Base-by-base conservation (phyloP, 53 echinoderm and acorn worm genomes). In the Holothuria leucospilota region DNA sequence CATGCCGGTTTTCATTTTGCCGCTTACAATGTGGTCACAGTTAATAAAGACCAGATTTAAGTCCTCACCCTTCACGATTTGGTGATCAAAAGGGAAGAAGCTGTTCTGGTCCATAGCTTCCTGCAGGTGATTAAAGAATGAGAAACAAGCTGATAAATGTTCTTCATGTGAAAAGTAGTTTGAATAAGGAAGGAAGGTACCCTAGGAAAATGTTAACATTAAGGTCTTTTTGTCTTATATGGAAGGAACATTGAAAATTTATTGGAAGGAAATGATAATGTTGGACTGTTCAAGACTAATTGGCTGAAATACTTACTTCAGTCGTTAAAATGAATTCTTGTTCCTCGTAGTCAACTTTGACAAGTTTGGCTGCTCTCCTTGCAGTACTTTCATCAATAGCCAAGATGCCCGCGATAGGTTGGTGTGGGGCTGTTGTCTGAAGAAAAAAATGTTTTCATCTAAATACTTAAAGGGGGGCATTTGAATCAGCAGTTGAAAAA, bases 1-100 rank as follows among this genome's bases (percentile, higher is more conserved):
- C 10, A 66, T 89, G 9, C 96, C 96, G 0, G 89, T 26, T 27
- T 25, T 60, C 39, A 93, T 62, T 59, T 93, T 90, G 18, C 93
- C 96, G n/a, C 89, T 89, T 9, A 96, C 40, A n/a, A 87, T 60
- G 77, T 73, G 85, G 28, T 89, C 85, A 0, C 91, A 91, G 28
- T 69, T 79, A 20, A 27, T 68, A 18, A 93, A 81, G 0, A 60
- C 93, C 13, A 63, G 82, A 4, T 91, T 82, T 52, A 91, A 68
- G 70, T 93, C 85, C 0, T 93, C 42, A 42, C 42, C 96, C 39
- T 78, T 85, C 29, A 71, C 72, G n/a, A 89, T 16, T 16, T 61
- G 21, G 27, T 68, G 29, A 13, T 59, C 34, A 1, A 66, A 78
- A 0, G 87, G 74, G 34, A 51, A 87, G 81, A 77, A 87, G 42